A percentile compares a stretch with the other conserved stretches of the same genome.
These are phyloP conservation scores for Orycteropus afer DNA, from an alignment of 2,113 vertebrate species.

Conservation along the genomic window DNA sequence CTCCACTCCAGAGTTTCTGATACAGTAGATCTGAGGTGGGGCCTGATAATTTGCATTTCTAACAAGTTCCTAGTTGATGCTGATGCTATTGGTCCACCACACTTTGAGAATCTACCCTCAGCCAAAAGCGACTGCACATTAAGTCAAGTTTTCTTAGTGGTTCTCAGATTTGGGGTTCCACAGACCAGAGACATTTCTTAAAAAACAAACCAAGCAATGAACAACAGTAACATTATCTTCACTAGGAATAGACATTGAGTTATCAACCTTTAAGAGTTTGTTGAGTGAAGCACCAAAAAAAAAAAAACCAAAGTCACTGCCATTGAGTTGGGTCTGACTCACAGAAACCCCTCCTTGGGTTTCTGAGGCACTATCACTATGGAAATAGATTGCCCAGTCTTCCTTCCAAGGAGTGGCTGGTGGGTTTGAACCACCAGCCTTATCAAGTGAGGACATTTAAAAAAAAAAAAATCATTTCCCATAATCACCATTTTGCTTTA, in stretches of 20 bases:
- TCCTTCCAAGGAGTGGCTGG: too few species aligned
- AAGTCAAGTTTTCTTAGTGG: neutral
- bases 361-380: too few species aligned
- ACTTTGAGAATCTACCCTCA: neutral
- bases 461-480: neutral
- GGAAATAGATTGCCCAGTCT: too few species aligned
- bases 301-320: too few species aligned
- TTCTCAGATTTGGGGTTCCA: slow-evolving; percentile 2
- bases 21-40: neutral
- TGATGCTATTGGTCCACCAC: neutral
- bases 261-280: neutral
- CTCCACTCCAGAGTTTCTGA: neutral
- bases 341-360: too few species aligned
- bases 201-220: neutral
- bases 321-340: neutral
- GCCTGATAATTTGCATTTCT: neutral
- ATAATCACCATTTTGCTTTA: slow-evolving; percentile 6
- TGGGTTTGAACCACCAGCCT: too few species aligned
- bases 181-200: neutral
- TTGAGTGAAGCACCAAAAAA: neutral
- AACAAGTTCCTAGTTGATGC: neutral
- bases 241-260: neutral
- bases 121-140: neutral
- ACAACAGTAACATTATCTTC: neutral
- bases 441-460: neutral